These are phyloP conservation scores for Climacteris rufus DNA, from an alignment of 2,113 vertebrate species.

Conservation along the genomic window DNA sequence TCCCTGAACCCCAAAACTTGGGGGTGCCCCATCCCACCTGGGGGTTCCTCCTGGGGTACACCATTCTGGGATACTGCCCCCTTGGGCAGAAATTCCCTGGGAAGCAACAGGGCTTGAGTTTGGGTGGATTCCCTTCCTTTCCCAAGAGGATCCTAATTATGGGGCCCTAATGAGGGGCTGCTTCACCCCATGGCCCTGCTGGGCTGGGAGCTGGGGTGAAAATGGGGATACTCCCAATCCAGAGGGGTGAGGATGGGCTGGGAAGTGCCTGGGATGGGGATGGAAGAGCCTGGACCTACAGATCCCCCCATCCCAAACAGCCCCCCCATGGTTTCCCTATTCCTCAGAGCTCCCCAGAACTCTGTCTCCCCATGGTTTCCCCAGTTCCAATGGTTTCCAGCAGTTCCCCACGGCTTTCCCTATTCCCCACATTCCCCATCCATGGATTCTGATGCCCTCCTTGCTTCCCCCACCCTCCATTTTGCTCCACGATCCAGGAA, in stretches of 20 bases:
- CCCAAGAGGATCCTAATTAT: fast-evolving
- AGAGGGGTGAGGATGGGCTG: neutral
- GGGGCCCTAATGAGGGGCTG: neutral
- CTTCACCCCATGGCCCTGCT: neutral
- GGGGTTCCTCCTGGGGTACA: neutral
- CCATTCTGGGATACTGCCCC: neutral
- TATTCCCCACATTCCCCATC: neutral
- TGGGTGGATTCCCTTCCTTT: neutral
- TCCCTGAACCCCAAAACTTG: neutral
- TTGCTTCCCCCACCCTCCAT: fast-evolving
- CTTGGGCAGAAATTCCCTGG: neutral
- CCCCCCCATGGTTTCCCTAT: fast-evolving
- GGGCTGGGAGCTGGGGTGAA: neutral
- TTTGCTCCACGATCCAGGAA: neutral
- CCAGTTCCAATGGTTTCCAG: neutral
- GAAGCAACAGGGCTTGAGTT: neutral
- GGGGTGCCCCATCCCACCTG: fast-evolving
- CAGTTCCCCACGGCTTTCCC: neutral
- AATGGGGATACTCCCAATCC: neutral
- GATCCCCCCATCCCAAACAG: neutral
- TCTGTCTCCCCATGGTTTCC: neutral
- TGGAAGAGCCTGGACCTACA: neutral
- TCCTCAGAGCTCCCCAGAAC: neutral
- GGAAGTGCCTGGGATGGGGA: neutral
- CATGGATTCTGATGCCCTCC: neutral